phyloP scores from a whole-genome alignment of 2,113 vertebrate genomes.

The Corythaixoides concolor region DNA sequence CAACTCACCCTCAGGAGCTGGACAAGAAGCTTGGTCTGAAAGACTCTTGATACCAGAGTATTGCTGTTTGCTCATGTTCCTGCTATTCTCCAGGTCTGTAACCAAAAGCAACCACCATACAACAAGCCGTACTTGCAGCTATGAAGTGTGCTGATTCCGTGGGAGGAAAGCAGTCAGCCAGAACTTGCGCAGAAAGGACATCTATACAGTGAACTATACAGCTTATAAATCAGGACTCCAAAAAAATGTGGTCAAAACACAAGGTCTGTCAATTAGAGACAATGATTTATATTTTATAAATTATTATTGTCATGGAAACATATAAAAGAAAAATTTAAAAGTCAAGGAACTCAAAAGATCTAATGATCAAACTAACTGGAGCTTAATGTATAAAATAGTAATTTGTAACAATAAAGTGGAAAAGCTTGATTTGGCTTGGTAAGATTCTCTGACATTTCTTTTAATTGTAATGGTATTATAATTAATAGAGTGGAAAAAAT shows the following conservation, averaged over 20 bases:
- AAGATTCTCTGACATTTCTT: neutral
- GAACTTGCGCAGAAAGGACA: neutral
- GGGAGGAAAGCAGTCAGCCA: neutral
- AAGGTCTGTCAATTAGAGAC: neutral
- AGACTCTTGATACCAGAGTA: neutral
- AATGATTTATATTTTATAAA: neutral
- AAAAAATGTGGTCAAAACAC: neutral
- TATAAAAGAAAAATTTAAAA: neutral
- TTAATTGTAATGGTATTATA: neutral
- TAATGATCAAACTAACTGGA: neutral
- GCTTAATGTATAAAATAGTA: neutral
- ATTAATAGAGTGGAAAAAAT: neutral
- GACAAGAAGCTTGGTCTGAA: neutral
- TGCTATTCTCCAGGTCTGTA: neutral
- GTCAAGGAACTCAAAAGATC: neutral
- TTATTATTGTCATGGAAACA: neutral
- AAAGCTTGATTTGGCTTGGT: neutral
- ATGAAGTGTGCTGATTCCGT: neutral
- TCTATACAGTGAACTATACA: neutral
- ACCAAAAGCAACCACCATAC: neutral
- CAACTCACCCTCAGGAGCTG: neutral
- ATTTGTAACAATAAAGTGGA: neutral
- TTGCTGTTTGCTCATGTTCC: neutral
- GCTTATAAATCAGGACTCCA: neutral
- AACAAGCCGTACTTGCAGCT: neutral